phyloP scores from a whole-genome alignment of 1,140 invertebrate genomes.

The Cydia fagiglandana region DNA sequence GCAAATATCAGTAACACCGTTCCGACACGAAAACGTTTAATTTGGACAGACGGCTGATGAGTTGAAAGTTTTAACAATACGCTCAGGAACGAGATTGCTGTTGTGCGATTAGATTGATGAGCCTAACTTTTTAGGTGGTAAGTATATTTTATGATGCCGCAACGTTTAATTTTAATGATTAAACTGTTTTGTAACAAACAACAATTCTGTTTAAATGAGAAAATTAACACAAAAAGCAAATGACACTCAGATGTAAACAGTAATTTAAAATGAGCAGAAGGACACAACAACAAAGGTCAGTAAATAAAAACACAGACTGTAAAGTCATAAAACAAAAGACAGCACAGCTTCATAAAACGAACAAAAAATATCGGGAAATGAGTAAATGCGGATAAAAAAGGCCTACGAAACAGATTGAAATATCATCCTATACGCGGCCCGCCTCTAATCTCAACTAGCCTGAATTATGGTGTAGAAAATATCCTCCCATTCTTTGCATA shows the following conservation, averaged over 20 bases:
- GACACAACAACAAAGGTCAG: no score
- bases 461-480: constrained; percentile 77
- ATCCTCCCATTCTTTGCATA: constrained; percentile 76
- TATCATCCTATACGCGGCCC: constrained; percentile 61
- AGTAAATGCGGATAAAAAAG: constrained; percentile 35
- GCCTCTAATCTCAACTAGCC: constrained; percentile 73
- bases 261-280: no score
- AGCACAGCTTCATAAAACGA: neutral
- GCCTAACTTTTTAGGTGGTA: constrained; percentile 33
- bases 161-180: constrained; percentile 2
- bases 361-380: constrained; percentile 21
- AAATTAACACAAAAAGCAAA: neutral
- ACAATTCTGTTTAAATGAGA: neutral
- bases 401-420: constrained; percentile 59
- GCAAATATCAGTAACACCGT: constrained; percentile 56
- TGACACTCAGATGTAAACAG: neutral
- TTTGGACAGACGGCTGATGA: constrained; percentile 53
- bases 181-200: neutral
- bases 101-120: constrained; percentile 47
- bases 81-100: constrained; percentile 39
- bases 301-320: constrained; percentile 40
- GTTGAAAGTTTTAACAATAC: constrained; percentile 40
- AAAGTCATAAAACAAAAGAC: constrained; percentile 34
- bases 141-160: constrained; percentile 21
- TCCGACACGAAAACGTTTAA: constrained; percentile 62